phyloP scores from a whole-genome alignment of 2,113 vertebrate genomes.

The Poeciliopsis occidentalis region DNA sequence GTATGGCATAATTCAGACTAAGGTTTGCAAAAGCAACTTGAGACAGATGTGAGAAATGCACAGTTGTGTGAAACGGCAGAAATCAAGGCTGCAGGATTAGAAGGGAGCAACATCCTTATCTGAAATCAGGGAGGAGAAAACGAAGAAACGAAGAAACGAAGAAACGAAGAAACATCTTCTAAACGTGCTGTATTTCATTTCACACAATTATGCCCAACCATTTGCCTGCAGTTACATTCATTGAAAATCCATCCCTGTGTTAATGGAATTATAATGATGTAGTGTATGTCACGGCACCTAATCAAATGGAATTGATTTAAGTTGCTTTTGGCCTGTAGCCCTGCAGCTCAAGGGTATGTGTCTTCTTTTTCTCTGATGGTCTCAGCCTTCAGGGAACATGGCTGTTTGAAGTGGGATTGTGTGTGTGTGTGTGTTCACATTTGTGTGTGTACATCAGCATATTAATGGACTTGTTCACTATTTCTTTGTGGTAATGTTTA shows the following conservation, averaged over 20 bases:
- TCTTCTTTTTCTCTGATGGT: conserved; percentile 60
- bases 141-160: too few relatives aligned
- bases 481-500: not conserved
- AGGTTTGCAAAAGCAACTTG: conserved; percentile 44
- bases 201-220: conserved; percentile 71
- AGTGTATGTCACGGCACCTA: conserved; percentile 72
- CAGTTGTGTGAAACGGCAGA: conserved; percentile 30
- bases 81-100: conserved; percentile 43
- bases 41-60: conserved; percentile 10
- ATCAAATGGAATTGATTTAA: conserved; percentile 82
- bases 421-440: not conserved
- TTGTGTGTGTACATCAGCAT: conserved; percentile 18
- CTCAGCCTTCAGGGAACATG: conserved; percentile 36
- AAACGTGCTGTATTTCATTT: conserved; percentile 71
- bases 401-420: conserved; percentile 19
- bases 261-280: conserved; percentile 83
- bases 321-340: conserved; percentile 64
- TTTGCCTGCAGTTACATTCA: conserved; percentile 78
- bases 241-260: conserved; percentile 77
- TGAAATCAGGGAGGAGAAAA: conserved; percentile 44
- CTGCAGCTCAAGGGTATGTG: conserved; percentile 56
- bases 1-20: conserved; percentile 43
- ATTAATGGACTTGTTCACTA: conserved; percentile 10
- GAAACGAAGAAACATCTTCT: too few relatives aligned
- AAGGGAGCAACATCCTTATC: conserved; percentile 52